Percentiles rank a stretch among this genome's conserved stretches.
Conservation (phyloP, 2,113 vertebrate species). For the Saiga tatarica region DNA sequence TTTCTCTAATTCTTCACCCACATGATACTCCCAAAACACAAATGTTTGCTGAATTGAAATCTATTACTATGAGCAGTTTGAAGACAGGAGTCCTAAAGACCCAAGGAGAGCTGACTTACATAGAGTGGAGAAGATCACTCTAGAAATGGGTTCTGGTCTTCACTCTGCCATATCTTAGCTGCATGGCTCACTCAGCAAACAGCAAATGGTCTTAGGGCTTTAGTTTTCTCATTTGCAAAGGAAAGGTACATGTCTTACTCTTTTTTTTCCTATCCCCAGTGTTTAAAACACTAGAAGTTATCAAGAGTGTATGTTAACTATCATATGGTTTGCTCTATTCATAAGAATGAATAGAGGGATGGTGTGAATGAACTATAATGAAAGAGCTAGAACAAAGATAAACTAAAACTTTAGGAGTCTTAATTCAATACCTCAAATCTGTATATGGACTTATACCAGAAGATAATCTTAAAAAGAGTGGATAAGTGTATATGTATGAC, state of each 20-base stretch:
- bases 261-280: not conserved
- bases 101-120: not conserved
- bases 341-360: not conserved
- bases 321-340: not conserved
- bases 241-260: not conserved
- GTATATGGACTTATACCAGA: not conserved
- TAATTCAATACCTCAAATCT: not conserved
- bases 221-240: not conserved
- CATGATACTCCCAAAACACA: not conserved
- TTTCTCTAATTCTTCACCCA: not conserved
- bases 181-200: not conserved
- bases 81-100: not conserved
- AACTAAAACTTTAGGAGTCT: not conserved
- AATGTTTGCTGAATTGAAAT: not conserved
- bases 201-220: not conserved
- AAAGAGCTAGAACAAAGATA: not conserved
- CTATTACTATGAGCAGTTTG: not conserved
- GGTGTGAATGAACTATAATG: not conserved
- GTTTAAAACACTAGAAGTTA: not conserved
- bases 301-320: not conserved
- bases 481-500: not conserved
- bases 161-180: not conserved
- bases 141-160: not conserved
- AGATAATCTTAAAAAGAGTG: not conserved
- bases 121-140: not conserved